These are phyloP conservation scores for Cryptotis parvus DNA, from an alignment of 2,113 vertebrate species.

Conservation along the genomic window DNA sequence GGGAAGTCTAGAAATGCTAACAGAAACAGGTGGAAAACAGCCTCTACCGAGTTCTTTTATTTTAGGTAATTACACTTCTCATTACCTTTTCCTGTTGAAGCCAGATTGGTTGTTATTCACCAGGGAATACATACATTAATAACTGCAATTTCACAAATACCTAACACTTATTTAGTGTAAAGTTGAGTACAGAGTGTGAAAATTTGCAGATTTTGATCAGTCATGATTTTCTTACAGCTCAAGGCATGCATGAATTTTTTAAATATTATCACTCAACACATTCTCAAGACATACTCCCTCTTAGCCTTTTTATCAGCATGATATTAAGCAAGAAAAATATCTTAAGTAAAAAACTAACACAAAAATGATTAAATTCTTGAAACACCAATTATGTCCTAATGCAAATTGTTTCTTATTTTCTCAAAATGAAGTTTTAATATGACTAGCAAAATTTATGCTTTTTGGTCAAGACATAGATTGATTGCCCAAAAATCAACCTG, in stretches of 20 bases:
- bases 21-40: constrained; percentile 80
- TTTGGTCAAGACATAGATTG: background rate
- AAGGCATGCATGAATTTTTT: background rate
- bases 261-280: background rate
- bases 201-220: background rate
- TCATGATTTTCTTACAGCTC: background rate
- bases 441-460: background rate
- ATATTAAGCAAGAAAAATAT: background rate
- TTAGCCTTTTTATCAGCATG: background rate
- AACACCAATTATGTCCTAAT: background rate
- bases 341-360: background rate
- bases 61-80: constrained; percentile 81
- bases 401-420: background rate
- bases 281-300: background rate
- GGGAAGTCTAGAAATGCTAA: constrained; percentile 61
- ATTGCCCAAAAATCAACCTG: background rate
- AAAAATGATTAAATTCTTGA: background rate
- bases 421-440: background rate
- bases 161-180: constrained; percentile 73
- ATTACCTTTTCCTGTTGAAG: constrained; percentile 76
- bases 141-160: constrained; percentile 76
- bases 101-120: constrained; percentile 76
- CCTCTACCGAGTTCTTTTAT: constrained; percentile 79
- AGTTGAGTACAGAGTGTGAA: constrained; percentile 67
- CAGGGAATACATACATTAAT: constrained; percentile 73